Evolutionary conservation across 2,113 vertebrate species (phyloP).

Genomic region (Tringa solitaria): DNA sequence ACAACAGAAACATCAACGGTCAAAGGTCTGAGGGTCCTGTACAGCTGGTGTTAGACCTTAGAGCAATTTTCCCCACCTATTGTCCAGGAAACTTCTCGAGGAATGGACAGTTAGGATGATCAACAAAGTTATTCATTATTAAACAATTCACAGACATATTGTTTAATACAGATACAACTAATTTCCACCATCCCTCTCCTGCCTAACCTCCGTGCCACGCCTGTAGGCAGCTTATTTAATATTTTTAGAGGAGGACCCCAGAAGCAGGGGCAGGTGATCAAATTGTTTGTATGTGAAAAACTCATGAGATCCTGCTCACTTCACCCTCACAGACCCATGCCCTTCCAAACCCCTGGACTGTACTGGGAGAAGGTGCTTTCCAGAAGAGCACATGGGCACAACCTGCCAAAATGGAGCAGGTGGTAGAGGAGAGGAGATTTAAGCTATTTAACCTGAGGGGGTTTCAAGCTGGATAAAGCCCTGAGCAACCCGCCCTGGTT

Average conservation of each 20-base stretch:
- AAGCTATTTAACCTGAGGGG: not conserved
- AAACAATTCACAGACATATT: not conserved
- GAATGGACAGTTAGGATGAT: not conserved
- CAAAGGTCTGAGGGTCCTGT: not conserved
- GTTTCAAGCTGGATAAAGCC: not conserved
- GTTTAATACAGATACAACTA: not conserved
- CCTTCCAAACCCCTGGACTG: not conserved
- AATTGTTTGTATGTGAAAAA: not conserved
- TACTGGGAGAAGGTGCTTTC: not conserved
- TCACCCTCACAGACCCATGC: fast-evolving
- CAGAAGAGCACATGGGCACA: not conserved
- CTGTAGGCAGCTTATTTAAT: not conserved
- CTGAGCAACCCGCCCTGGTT: not conserved
- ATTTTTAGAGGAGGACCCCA: not conserved
- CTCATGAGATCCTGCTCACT: not conserved
- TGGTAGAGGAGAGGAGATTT: not conserved
- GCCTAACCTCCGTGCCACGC: not conserved
- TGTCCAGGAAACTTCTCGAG: not conserved
- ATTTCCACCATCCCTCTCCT: not conserved
- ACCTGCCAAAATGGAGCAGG: not conserved
- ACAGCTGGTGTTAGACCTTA: not conserved
- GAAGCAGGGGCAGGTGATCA: not conserved
- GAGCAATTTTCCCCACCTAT: not conserved
- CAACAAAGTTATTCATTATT: not conserved
- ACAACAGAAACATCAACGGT: not conserved